A percentile compares a stretch with the other conserved stretches of the same genome.
phyloP scores from a whole-genome alignment of 1,140 invertebrate species.

The Uloborus diversus region DNA sequence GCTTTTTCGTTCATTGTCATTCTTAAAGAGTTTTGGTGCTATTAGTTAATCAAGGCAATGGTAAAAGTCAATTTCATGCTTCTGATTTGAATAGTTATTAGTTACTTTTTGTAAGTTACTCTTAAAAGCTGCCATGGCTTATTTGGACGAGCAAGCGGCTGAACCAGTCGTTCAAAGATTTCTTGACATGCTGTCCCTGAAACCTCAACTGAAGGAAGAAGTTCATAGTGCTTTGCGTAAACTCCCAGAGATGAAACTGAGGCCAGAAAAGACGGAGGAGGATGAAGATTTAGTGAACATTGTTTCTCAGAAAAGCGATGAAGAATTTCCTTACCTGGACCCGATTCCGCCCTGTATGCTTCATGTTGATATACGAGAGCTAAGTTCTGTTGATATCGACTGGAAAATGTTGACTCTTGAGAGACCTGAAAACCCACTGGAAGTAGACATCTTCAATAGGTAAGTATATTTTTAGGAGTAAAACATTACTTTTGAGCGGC shows the following conservation, averaged over 20 bases:
- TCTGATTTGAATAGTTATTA: no score
- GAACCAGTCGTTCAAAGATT: not conserved
- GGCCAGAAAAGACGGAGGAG: constrained; percentile 78
- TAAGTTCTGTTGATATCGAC: constrained; percentile 86
- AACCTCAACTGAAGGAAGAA: constrained; percentile 29
- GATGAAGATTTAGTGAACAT: constrained; percentile 15
- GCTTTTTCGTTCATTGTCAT: no score
- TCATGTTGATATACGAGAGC: constrained; percentile 77
- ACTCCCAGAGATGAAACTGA: constrained; percentile 88
- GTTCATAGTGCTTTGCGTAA: constrained; percentile 74
- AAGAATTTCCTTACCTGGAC: constrained; percentile 71
- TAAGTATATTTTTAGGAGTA: constrained; percentile 58
- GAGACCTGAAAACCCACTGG: constrained; percentile 80
- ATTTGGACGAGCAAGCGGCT: constrained; percentile 6
- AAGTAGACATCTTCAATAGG: constrained; percentile 89
- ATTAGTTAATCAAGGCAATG: no score
- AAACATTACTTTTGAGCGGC: no score
- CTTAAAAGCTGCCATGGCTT: not conserved
- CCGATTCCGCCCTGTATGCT: constrained; percentile 85
- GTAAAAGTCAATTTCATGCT: no score
- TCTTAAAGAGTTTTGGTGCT: no score
- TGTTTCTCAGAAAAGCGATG: not conserved
- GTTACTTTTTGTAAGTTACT: no score
- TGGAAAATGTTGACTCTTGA: constrained; percentile 91
- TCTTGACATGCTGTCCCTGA: constrained; percentile 3